phyloP scores from a whole-genome alignment of 2,888 invertebrate genomes.

The Dasypolia templi region DNA sequence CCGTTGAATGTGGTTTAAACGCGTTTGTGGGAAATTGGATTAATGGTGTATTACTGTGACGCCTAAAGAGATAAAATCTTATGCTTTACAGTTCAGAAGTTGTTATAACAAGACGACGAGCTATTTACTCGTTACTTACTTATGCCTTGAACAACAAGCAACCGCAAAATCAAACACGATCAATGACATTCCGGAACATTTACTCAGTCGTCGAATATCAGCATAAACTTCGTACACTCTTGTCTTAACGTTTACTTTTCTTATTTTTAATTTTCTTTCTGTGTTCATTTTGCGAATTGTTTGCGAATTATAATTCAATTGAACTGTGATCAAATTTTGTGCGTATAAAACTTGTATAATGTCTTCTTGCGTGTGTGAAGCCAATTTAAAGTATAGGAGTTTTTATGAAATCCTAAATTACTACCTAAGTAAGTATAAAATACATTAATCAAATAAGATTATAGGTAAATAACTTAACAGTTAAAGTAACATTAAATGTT shows the following conservation, averaged over 20 bases:
- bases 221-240: neutral
- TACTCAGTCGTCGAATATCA: neutral
- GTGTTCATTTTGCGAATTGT: slow-evolving; percentile 47
- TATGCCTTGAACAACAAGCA: neutral
- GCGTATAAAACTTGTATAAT: slow-evolving; percentile 1
- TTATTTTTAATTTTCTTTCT: neutral
- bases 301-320: slow-evolving; percentile 39
- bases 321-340: slow-evolving; percentile 33
- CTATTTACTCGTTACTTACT: neutral
- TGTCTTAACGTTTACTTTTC: neutral
- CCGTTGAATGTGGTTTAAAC: neutral
- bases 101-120: no score
- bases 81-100: neutral
- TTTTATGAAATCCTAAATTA: neutral
- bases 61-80: neutral
- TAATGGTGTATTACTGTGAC: neutral
- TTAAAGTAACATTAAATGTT: neutral
- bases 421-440: neutral
- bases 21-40: neutral
- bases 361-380: neutral
- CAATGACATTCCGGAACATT: neutral
- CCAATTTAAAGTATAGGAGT: neutral
- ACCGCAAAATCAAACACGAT: neutral
- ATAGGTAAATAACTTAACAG: neutral
- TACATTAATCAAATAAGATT: neutral